A percentile compares a stretch with the other conserved stretches of the same genome.
These are phyloP conservation scores for Lanistes nyassanus DNA, from an alignment of 1,140 invertebrate genomes.

Conservation along the genomic window DNA sequence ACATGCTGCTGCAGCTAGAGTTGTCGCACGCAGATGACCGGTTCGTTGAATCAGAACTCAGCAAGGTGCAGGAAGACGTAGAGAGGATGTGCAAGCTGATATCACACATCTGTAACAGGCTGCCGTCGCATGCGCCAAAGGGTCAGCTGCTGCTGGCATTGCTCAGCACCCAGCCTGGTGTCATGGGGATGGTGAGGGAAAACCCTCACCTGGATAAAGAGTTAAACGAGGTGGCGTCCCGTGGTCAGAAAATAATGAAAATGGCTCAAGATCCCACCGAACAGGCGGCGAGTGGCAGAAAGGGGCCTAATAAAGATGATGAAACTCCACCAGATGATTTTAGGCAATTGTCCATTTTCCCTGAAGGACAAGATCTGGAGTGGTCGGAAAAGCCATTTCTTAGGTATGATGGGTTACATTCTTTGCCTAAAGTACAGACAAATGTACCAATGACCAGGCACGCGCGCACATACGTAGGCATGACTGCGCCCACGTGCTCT, in stretches of 20 bases:
- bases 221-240: background rate
- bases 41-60: background rate
- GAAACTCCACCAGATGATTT: slow-evolving; percentile 55
- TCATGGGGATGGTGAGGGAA: background rate
- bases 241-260: background rate
- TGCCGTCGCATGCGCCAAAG: slow-evolving; percentile 16
- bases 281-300: too few species aligned
- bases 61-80: background rate
- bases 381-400: slow-evolving; percentile 57
- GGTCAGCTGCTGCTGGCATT: background rate
- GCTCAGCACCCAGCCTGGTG: background rate
- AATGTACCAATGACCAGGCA: too few species aligned
- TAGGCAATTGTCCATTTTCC: slow-evolving; percentile 50
- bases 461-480: too few species aligned
- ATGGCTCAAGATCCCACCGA: background rate
- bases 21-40: background rate
- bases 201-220: slow-evolving; percentile 9
- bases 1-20: slow-evolving; percentile 2
- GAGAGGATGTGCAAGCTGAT: background rate
- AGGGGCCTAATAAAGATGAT: background rate
- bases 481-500: too few species aligned
- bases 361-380: slow-evolving; percentile 49
- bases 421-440: background rate
- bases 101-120: slow-evolving; percentile 11
- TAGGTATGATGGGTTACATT: background rate